Evolutionary conservation across 2,888 invertebrate species (phyloP), one percentile per base, ranked within the genome.

Genomic region (Pristionchus mayeri): DNA sequence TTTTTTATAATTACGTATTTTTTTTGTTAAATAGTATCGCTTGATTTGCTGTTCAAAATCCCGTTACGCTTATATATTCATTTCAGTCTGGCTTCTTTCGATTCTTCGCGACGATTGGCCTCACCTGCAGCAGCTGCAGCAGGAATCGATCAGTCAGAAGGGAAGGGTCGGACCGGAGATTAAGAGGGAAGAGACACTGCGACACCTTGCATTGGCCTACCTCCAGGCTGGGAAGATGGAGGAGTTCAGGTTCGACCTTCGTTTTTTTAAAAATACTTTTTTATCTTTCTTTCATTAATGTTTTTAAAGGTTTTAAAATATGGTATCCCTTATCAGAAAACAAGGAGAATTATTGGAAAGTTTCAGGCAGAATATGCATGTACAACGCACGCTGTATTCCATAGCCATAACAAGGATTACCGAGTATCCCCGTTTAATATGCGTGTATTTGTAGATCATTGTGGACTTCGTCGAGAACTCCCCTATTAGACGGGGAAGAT

Each of bases 101-200:
- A 71, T 71, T 24, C 21, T 71, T 7, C 71, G 71, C 1, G 44
- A 13, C 24, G 71, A 71, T 11, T 24, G 40, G 6, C 40, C 44
- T n/a, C 6, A 6, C 24, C 71, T 71, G 44, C 71, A 71, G 71
- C 71, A 44, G 71, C 71, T 71, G 40, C 71, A 44, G 40, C 37
- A 44, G 24, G 71, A 71, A 2, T 37, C 40, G 40, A 2, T 9
- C 37, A 13, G 24, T 40, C 37, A 71, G 40, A 44, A 24, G 6
- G 44, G 40, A 37, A 18, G 37, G 9, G 71, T 71, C 40, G 71
- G 71, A 16, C 71, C 71, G 40, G 11, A 11, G 16, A n/a, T 71
- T n/a, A 40, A 71, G 40, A 40, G 40, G 24, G 71, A n/a, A 24
- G 24, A 40, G 71, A 71, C 40, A 0, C 9, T 71, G 40, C 21